phyloP scores from a whole-genome alignment of 2,797 vertebrate species.

The Gymnocypris eckloni region DNA sequence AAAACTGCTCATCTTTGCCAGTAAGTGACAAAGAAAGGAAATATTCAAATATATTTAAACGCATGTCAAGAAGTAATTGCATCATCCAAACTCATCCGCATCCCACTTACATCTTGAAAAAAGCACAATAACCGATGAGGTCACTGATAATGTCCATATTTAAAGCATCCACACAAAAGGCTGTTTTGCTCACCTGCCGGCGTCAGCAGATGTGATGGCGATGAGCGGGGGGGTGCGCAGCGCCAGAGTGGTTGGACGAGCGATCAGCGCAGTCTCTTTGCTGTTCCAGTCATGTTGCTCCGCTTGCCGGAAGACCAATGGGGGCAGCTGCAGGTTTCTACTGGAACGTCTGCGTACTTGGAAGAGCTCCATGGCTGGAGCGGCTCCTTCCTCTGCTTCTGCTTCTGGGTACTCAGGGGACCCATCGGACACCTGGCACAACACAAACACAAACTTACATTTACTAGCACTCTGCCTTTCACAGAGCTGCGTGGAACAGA shows the following conservation, averaged over 20 bases:
- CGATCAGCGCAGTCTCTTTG: conserved; percentile 72
- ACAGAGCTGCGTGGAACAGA: neutral
- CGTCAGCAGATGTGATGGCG: conserved; percentile 83
- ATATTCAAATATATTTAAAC: neutral
- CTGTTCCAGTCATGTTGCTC: conserved; percentile 82
- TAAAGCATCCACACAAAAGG: conserved; percentile 12
- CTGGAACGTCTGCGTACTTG: conserved; percentile 80
- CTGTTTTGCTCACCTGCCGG: conserved; percentile 72
- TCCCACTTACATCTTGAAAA: neutral
- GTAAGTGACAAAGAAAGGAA: neutral
- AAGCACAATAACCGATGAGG: neutral
- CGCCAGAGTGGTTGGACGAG: conserved; percentile 78
- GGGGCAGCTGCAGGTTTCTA: conserved; percentile 82
- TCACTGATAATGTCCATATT: neutral
- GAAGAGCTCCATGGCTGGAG: conserved; percentile 75
- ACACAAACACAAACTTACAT: conserved; percentile 32
- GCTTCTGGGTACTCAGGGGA: conserved; percentile 26
- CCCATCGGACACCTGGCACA: conserved; percentile 43
- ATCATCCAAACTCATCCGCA: neutral
- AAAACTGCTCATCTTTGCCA: neutral
- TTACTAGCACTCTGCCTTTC: neutral
- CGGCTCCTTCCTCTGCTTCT: conserved; percentile 30
- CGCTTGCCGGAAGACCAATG: conserved; percentile 81
- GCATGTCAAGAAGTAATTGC: neutral
- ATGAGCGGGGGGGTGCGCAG: conserved; percentile 81